phyloP scores from a whole-genome alignment of 2,888 invertebrate genomes.

The Xylocampa areola region DNA sequence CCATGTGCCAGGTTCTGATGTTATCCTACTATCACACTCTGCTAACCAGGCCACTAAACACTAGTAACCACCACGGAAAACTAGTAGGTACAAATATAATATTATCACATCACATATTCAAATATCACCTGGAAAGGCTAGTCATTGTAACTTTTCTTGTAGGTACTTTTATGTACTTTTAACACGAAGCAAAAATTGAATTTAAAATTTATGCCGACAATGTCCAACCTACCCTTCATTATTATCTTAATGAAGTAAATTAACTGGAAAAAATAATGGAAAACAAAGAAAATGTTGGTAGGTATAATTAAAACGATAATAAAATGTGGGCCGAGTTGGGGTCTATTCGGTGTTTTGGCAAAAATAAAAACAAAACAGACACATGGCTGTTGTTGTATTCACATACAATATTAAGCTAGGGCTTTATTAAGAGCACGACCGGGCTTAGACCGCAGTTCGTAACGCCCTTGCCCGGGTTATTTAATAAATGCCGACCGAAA shows the following conservation, averaged over 20 bases:
- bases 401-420: conserved; percentile 64
- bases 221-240: conserved; percentile 13
- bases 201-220: conserved; percentile 10
- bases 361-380: conserved; percentile 56
- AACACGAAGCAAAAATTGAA: neutral
- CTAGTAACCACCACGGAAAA: too few relatives aligned
- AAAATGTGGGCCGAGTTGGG: conserved; percentile 43
- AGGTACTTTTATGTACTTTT: neutral
- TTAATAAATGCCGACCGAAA: conserved; percentile 84
- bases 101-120: too few relatives aligned
- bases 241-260: conserved; percentile 33
- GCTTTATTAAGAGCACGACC: conserved; percentile 74
- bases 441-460: conserved; percentile 75
- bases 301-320: conserved; percentile 49
- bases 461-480: conserved; percentile 79
- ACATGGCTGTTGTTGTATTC: conserved; percentile 53
- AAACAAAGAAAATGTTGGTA: conserved; percentile 41
- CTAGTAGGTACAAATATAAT: too few relatives aligned
- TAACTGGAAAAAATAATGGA: conserved; percentile 37
- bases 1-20: too few relatives aligned
- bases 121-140: neutral
- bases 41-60: too few relatives aligned
- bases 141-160: neutral
- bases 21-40: too few relatives aligned
- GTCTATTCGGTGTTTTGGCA: conserved; percentile 25